These are phyloP conservation scores for Lepisosteus osseus DNA, from an alignment of 2,113 vertebrate species.

Conservation along the genomic window DNA sequence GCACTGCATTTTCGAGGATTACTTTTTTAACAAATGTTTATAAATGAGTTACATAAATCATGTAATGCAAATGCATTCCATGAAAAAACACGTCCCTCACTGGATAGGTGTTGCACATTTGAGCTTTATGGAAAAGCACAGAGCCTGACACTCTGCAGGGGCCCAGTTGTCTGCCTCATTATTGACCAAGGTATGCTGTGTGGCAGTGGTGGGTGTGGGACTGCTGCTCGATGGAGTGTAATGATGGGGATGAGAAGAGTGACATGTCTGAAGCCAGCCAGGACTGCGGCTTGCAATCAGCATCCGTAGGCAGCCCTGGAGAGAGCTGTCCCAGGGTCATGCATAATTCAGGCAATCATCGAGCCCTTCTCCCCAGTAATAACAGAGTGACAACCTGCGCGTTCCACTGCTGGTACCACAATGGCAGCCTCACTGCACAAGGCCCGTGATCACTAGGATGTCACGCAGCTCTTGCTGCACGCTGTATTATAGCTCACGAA, in stretches of 20 bases:
- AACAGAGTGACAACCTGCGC: neutral
- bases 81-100: no score
- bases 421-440: no score
- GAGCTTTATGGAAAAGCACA: neutral
- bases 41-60: no score
- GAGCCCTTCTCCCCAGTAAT: neutral
- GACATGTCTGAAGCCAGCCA: neutral
- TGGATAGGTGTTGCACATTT: neutral
- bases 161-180: neutral
- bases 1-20: no score
- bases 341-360: constrained; percentile 8
- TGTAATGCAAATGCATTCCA: no score
- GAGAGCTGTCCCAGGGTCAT: constrained; percentile 3
- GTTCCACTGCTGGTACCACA: no score
- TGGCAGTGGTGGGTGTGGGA: neutral
- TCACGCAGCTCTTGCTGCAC: no score
- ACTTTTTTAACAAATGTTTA: no score
- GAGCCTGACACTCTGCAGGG: neutral
- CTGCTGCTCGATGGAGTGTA: neutral
- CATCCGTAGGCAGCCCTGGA: neutral
- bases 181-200: neutral
- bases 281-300: constrained; percentile 2
- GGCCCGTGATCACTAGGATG: no score
- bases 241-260: constrained; percentile 7
- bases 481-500: no score